Evolutionary conservation across 2,797 vertebrate species (phyloP).

Genomic region (Smutsia gigantea): DNA sequence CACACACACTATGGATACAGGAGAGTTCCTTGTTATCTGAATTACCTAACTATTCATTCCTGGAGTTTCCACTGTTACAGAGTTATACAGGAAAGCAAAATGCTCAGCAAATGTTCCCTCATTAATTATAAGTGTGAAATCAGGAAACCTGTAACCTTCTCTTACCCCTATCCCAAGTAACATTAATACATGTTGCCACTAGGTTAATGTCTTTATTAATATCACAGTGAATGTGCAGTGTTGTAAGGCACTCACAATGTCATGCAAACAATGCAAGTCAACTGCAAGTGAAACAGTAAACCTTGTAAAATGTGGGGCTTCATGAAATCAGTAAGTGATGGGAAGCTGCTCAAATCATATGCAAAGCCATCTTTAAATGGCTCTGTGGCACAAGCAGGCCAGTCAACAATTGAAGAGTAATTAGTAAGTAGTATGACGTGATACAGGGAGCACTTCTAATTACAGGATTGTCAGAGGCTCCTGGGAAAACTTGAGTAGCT

Average conservation of each 20-base stretch:
- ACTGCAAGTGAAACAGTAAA: background rate
- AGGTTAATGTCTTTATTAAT: background rate
- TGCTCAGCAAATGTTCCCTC: background rate
- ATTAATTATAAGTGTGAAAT: background rate
- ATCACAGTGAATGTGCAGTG: background rate
- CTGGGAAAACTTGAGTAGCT: background rate
- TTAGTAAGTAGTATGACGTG: background rate
- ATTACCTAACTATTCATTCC: background rate
- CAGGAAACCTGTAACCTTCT: background rate
- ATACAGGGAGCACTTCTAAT: background rate
- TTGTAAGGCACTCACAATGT: background rate
- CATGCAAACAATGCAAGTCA: background rate
- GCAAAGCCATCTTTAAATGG: background rate
- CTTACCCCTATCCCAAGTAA: background rate
- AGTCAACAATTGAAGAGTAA: background rate
- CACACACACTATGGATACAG: background rate
- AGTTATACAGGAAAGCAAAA: slow-evolving; percentile 21
- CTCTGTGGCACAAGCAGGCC: background rate
- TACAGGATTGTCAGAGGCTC: background rate
- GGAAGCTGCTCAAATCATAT: background rate
- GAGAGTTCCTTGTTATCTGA: background rate
- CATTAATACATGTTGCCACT: background rate
- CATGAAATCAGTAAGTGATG: background rate
- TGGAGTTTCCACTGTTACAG: background rate
- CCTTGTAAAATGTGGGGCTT: background rate